These are phyloP conservation scores for Trissolcus brochymenae DNA, from an alignment of 2,888 invertebrate species.

Conservation along the genomic window DNA sequence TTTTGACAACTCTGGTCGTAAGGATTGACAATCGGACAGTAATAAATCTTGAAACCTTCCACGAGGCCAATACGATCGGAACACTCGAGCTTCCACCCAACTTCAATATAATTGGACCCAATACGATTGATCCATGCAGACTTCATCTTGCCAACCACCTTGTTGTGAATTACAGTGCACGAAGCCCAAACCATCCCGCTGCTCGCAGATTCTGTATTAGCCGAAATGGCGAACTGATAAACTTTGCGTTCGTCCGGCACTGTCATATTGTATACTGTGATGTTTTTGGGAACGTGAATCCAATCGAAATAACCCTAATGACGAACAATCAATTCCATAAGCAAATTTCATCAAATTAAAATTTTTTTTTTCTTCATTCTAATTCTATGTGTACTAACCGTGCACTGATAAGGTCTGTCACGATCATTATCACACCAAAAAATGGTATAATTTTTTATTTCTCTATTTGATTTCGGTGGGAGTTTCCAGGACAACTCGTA, in stretches of 20 bases:
- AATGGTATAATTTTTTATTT: conserved; percentile 85
- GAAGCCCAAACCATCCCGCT: conserved; percentile 92
- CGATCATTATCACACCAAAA: conserved; percentile 85
- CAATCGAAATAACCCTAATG: conserved; percentile 81
- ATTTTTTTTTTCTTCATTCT: not conserved
- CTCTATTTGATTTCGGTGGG: conserved; percentile 76
- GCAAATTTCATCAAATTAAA: no score
- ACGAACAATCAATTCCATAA: no score
- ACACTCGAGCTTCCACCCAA: conserved; percentile 88
- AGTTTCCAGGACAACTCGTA: conserved; percentile 87
- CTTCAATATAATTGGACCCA: conserved; percentile 79
- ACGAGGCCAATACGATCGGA: conserved; percentile 84
- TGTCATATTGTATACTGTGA: conserved; percentile 79
- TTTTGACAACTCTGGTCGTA: conserved; percentile 79
- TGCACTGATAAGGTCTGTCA: conserved; percentile 80
- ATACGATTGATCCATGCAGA: conserved; percentile 78
- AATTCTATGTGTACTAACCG: conserved; percentile 64
- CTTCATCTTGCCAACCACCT: conserved; percentile 79
- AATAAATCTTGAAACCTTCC: conserved; percentile 85
- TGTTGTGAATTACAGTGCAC: conserved; percentile 81
- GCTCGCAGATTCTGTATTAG: conserved; percentile 82
- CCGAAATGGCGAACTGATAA: conserved; percentile 89
- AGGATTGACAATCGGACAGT: conserved; percentile 82
- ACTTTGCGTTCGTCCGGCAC: conserved; percentile 79
- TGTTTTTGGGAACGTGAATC: conserved; percentile 78